Conservation (phyloP, 2,797 vertebrate species). For the Characodon lateralis region DNA sequence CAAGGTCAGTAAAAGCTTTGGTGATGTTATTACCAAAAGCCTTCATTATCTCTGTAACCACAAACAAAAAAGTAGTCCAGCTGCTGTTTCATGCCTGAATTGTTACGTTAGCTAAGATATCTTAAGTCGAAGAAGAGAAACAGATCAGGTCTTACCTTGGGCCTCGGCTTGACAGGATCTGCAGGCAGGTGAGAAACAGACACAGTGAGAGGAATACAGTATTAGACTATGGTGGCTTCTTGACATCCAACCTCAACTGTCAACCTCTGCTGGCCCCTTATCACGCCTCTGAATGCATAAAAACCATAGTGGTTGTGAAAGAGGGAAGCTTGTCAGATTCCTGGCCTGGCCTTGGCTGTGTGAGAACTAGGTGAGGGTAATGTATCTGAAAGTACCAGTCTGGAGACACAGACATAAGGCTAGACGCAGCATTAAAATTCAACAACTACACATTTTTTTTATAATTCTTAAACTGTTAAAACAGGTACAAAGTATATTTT, state of each 20-base stretch:
- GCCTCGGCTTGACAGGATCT: constrained; percentile 84
- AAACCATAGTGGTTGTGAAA: constrained; percentile 47
- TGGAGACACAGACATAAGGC: constrained; percentile 25
- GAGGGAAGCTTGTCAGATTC: constrained; percentile 53
- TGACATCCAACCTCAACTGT: constrained; percentile 71
- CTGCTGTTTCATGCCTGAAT: constrained; percentile 19
- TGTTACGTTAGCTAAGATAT: constrained; percentile 32
- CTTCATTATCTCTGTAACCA: background rate
- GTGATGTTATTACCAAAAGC: constrained; percentile 3
- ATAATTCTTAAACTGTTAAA: background rate
- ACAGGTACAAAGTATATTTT: background rate
- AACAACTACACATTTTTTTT: constrained; percentile 8
- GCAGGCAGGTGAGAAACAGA: constrained; percentile 82
- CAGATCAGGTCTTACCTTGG: constrained; percentile 83
- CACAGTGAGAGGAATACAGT: constrained; percentile 61
- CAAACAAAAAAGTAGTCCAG: background rate
- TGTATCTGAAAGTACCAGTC: constrained; percentile 27
- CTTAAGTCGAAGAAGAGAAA: constrained; percentile 41
- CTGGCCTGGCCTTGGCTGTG: constrained; percentile 42
- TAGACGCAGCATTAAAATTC: constrained; percentile 4
- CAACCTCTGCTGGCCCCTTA: constrained; percentile 65
- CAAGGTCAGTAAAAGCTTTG: background rate
- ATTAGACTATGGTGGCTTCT: constrained; percentile 59
- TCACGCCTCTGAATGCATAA: constrained; percentile 66
- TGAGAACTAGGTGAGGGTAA: constrained; percentile 38